phyloP scores from a whole-genome alignment of 1,140 invertebrate species.

The Pseudachorutes palmiensis region DNA sequence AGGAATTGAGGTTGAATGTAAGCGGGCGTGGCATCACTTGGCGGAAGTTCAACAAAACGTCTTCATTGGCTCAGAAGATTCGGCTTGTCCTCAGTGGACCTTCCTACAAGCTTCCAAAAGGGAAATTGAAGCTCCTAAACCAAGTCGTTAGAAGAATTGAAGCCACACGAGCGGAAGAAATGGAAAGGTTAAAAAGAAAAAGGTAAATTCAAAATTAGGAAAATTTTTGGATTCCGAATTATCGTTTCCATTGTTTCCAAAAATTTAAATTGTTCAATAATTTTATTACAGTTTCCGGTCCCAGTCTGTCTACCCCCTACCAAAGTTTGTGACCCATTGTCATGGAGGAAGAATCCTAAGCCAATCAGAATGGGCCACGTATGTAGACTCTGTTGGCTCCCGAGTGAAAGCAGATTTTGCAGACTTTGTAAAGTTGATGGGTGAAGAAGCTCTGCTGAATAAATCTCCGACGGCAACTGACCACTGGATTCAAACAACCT shows the following conservation, averaged over 20 bases:
- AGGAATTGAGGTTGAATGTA: conserved; percentile 3
- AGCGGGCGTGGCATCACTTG: not conserved
- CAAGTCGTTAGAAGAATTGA: not conserved
- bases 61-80: not conserved
- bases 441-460: conserved; percentile 13
- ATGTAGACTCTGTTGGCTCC: not conserved
- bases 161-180: too few species aligned
- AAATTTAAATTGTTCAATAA: not conserved
- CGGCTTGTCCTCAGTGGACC: not conserved
- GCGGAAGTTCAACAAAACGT: not conserved
- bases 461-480: not conserved
- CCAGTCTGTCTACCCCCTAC: not conserved
- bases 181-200: too few species aligned
- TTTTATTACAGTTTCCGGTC: not conserved
- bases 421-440: not conserved
- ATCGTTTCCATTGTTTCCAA: not conserved
- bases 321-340: not conserved
- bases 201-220: too few species aligned
- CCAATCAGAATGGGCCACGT: not conserved
- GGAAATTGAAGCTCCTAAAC: not conserved
- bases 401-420: not conserved
- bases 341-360: not conserved
- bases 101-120: not conserved
- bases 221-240: too few species aligned
- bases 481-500: not conserved